Evolutionary conservation across 1,140 invertebrate species (phyloP), one percentile per base, ranked within the genome.

Genomic region (Drepana arcuata): DNA sequence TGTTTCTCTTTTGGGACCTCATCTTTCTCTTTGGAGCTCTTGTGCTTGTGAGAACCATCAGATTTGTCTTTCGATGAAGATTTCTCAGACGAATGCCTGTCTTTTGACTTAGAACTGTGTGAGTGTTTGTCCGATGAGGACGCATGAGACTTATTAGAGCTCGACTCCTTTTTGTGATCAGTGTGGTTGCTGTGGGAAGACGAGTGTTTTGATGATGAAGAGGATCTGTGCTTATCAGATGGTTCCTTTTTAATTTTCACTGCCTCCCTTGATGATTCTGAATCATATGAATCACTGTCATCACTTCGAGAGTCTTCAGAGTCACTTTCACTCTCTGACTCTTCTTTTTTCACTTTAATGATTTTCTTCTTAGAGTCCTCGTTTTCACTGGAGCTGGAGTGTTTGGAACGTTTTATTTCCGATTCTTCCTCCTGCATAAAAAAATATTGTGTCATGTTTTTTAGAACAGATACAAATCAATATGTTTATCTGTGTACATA

Each of bases 361-460:
- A 66, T 43, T 16, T 37, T 10, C 56, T 69, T 64, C 33, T 37
- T 51, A 37, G 60, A 66, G 29, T 64, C 43, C 27, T 59, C 52
- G 50, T 71, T 47, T 39, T 75, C 48, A 62, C 58, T 63, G 16
- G 48, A 44, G 41, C 35, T 55, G 34, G 46, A 47, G 16, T 67
- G 51, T 50, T 57, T 74, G 14, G 54, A 62, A 32, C 62, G 73
- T 40, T 78, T 79, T 27, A 11, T 40, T 34, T 67, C 40, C 34
- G 45, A 39, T 39, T 77, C 63, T 37, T 77, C 71, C 34, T 79
- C 74, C 77, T 81, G 27, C n/a, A n/a, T n/a, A n/a, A n/a, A 15
- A 34, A 52, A 14, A 15, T 11, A 10, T 13, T 21, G 21, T 11
- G 11, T 21, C 7, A 7, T 13, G 11, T 9, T 10, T 32, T 6